phyloP scores from a whole-genome alignment of 2,888 invertebrate genomes.

The Laspeyria flexula region DNA sequence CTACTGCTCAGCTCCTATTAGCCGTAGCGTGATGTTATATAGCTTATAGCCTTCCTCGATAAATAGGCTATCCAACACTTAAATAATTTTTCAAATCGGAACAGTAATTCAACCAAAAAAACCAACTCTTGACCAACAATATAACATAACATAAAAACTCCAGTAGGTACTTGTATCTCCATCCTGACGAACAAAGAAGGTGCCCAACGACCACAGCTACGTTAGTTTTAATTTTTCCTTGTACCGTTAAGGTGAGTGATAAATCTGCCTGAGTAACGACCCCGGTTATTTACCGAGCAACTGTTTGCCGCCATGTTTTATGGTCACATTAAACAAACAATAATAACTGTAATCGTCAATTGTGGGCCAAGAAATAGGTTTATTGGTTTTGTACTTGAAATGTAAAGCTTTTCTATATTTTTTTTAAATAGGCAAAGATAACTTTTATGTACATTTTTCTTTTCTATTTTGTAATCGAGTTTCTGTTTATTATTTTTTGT shows the following conservation, averaged over 20 bases:
- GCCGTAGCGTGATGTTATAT: no score
- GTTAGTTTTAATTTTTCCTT: conserved; percentile 15
- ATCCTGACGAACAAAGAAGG: not conserved
- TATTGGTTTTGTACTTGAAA: conserved; percentile 4
- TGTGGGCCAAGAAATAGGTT: conserved; percentile 15
- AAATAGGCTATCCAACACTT: no score
- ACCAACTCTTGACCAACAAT: no score
- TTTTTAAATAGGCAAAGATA: not conserved
- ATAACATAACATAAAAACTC: no score
- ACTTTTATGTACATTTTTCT: no score
- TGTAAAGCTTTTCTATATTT: not conserved
- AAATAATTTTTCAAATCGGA: no score
- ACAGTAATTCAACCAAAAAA: no score
- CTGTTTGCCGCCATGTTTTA: conserved; percentile 51
- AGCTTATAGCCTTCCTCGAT: no score
- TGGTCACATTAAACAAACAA: conserved; percentile 52
- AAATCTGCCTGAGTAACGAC: conserved; percentile 43
- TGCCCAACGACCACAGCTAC: not conserved
- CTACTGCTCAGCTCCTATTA: no score
- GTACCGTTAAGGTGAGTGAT: conserved; percentile 23
- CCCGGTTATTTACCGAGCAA: conserved; percentile 35
- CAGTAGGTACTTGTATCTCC: no score
- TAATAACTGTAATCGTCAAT: conserved; percentile 37
- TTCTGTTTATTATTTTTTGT: no score
- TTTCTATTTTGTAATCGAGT: no score